Conservation (phyloP, 2,888 invertebrate genomes). For the Oxycera nigricornis region DNA sequence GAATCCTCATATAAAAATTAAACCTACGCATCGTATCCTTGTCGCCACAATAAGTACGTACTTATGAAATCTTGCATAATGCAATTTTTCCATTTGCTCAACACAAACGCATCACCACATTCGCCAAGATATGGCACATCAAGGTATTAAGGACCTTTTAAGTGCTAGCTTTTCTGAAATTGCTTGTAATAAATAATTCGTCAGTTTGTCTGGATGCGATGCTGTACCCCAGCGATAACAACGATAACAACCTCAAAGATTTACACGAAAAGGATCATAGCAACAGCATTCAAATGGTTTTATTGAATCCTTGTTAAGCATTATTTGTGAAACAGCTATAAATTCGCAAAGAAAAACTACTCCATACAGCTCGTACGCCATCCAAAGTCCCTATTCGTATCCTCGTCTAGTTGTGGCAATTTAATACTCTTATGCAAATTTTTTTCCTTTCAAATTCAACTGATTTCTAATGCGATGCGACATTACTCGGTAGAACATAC, state of each 20-base stretch:
- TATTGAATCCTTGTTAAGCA: slow-evolving; percentile 46
- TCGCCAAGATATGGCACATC: not conserved
- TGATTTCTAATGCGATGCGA: slow-evolving; percentile 36
- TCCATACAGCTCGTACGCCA: slow-evolving; percentile 8
- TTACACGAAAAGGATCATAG: not conserved
- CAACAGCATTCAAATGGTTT: slow-evolving; percentile 24
- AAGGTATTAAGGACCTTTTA: slow-evolving; percentile 12
- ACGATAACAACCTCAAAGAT: not conserved
- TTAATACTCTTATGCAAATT: slow-evolving; percentile 45
- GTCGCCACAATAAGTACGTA: not conserved
- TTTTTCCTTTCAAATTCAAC: slow-evolving; percentile 34
- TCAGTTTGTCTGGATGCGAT: not conserved
- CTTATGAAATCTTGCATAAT: not conserved
- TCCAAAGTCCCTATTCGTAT: not conserved
- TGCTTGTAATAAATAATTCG: slow-evolving; percentile 25
- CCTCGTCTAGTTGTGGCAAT: slow-evolving; percentile 31
- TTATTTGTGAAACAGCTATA: slow-evolving; percentile 44
- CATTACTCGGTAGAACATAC: slow-evolving; percentile 17
- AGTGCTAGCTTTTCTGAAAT: not conserved
- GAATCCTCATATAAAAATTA: too few species aligned
- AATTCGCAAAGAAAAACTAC: slow-evolving; percentile 41
- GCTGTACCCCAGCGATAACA: not conserved
- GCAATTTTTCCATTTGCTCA: not conserved
- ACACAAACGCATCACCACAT: not conserved
- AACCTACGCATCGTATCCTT: too few species aligned